Conservation (phyloP, 2,797 vertebrate genomes). For the Coracias cyanogaster region DNA sequence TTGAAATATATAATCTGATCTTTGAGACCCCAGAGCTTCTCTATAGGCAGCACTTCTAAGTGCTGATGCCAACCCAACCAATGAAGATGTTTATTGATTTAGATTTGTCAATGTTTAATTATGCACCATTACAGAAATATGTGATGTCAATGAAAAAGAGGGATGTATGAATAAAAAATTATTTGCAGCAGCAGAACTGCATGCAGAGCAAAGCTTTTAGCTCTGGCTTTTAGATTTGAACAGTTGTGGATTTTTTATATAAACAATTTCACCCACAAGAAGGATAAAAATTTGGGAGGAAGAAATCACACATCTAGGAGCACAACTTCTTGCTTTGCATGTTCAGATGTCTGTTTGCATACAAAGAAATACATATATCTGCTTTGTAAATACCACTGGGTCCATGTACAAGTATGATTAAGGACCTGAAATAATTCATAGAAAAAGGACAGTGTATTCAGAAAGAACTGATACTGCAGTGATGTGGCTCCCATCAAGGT, state of each 20-base stretch:
- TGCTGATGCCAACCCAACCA: neutral
- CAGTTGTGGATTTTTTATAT: neutral
- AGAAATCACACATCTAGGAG: neutral
- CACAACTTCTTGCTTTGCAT: neutral
- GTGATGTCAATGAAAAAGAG: slow-evolving; percentile 44
- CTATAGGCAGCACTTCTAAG: neutral
- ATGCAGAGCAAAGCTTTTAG: slow-evolving; percentile 61
- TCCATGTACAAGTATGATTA: neutral
- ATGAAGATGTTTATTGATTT: slow-evolving; percentile 54
- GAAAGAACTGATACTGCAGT: slow-evolving; percentile 19
- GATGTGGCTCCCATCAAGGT: neutral
- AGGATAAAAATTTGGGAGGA: neutral
- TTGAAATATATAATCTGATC: neutral
- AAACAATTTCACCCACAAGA: neutral
- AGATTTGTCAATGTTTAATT: slow-evolving; percentile 68
- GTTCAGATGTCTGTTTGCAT: neutral
- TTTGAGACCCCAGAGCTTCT: neutral
- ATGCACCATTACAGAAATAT: slow-evolving; percentile 52
- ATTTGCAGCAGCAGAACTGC: slow-evolving; percentile 36
- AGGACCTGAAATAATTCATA: neutral
- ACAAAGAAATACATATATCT: neutral
- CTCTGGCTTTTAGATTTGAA: slow-evolving; percentile 27
- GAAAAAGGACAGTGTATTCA: neutral
- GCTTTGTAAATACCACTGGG: neutral
- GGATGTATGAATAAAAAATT: slow-evolving; percentile 54